Conservation (phyloP, 2,113 vertebrate species). For the Semnopithecus entellus region DNA sequence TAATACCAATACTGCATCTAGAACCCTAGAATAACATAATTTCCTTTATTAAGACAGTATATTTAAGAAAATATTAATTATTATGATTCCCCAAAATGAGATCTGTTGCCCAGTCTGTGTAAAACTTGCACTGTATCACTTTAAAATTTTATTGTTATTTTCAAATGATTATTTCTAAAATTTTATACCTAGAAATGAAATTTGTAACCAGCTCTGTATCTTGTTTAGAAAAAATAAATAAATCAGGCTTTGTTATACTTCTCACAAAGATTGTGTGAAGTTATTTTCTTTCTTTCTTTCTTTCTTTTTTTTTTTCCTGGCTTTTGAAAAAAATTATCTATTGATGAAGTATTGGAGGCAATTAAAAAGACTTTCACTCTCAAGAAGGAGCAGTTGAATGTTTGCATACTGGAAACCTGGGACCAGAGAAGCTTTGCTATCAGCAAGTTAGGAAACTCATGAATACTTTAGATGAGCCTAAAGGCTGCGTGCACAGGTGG, state of each 20-base stretch:
- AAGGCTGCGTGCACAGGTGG: background rate
- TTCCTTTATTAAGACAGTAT: background rate
- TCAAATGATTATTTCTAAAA: background rate
- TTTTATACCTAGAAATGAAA: background rate
- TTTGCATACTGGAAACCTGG: background rate
- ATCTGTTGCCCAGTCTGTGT: background rate
- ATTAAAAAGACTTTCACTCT: background rate
- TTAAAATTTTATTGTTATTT: background rate
- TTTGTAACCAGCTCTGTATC: background rate
- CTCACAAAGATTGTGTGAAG: background rate
- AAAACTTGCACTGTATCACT: background rate
- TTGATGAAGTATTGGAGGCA: constrained; percentile 20
- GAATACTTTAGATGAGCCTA: constrained; percentile 49
- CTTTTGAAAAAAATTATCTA: constrained; percentile 10
- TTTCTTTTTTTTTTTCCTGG: no score
- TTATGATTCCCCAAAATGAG: background rate
- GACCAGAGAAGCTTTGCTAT: background rate
- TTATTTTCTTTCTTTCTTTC: background rate
- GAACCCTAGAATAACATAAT: background rate
- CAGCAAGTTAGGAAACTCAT: constrained; percentile 29
- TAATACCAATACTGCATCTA: background rate
- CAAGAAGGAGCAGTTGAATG: background rate
- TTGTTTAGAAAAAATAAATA: background rate
- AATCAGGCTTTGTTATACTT: background rate
- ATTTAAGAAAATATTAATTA: background rate